Base-by-base conservation (phyloP, 1,140 invertebrate species). In the Drosophila murphyi region DNA sequence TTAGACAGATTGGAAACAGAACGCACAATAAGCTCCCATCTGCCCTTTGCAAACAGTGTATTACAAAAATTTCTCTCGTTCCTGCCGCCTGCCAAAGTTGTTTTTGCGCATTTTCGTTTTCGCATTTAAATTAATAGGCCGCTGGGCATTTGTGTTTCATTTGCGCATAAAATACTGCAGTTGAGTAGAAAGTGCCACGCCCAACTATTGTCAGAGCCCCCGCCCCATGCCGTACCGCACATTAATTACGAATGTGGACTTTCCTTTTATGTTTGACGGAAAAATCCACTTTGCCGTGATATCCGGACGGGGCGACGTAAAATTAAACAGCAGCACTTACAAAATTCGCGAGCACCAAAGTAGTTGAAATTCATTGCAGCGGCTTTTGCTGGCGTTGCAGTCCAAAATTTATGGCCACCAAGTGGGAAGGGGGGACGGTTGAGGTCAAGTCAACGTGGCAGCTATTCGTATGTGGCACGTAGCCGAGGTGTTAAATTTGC, bases 261-360 rank as follows among this genome's bases (percentile, higher is more conserved):
- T 78, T 87, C 71, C 82, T 80, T 89, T 88, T 89, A 83, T 88
- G 80, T 80, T 83, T 89, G 76, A 88, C 83, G 83, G 83, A 88
- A 88, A 89, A 88, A 88, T 89, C 77, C 85, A 88, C 85, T 88
- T 88, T 88, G 85, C 83, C 64, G 61, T 89, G 85, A 89, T 83
- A 88, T 88, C 83, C 83, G 85, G 83, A 52, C 59, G 48, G 39
- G 35, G 76, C 63, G 51, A 45, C 55, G 72, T 80, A 70, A 88
- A 88, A 80, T 83, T 80, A 87, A 88, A 63, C 76, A 86, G 62
- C 48, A 54, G 76, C 67, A 82, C 76, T 88, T 83, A 82, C 74
- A 82, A 82, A 82, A 67, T 71, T 76, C 72, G 65, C 72, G 59
- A 69, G 72, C 75, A 54, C 67, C 77, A 78, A 87, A 88, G 83